A percentile compares a stretch with the other conserved stretches of the same genome.
Conservation (phyloP, 2,113 vertebrate genomes). For the Rhadina sibilatrix region DNA sequence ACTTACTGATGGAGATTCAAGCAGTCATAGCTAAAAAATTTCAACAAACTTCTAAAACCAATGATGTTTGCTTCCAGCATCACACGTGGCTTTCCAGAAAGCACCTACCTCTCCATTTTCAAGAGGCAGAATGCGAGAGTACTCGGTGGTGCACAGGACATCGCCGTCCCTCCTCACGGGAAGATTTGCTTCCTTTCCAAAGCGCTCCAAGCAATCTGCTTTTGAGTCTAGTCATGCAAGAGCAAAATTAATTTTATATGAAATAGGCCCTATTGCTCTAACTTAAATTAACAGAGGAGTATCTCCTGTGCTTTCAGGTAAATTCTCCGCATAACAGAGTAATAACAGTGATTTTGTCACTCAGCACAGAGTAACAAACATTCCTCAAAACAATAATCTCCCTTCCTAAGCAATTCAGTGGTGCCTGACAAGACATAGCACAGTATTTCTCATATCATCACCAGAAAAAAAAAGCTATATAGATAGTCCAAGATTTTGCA, state of each 20-base stretch:
- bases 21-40: neutral
- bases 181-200: conserved; percentile 79
- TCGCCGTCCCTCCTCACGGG: conserved; percentile 77
- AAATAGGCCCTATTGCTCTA: neutral
- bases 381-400: neutral
- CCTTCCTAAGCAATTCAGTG: neutral
- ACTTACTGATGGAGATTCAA: neutral
- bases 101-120: conserved; percentile 89
- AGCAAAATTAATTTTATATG: neutral
- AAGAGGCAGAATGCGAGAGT: conserved; percentile 86
- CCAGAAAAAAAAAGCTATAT: neutral
- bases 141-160: conserved; percentile 87
- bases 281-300: neutral
- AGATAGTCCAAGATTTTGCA: neutral
- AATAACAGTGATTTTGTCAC: neutral
- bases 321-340: neutral
- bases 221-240: conserved; percentile 79
- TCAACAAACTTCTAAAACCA: neutral
- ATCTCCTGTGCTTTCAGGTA: neutral
- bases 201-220: conserved; percentile 81
- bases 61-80: neutral
- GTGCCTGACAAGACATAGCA: neutral
- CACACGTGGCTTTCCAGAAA: neutral
- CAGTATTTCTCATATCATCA: neutral
- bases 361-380: neutral